These are phyloP conservation scores for Platorchestia sp. DNA, from an alignment of 1,140 invertebrate genomes.

Conservation along the genomic window DNA sequence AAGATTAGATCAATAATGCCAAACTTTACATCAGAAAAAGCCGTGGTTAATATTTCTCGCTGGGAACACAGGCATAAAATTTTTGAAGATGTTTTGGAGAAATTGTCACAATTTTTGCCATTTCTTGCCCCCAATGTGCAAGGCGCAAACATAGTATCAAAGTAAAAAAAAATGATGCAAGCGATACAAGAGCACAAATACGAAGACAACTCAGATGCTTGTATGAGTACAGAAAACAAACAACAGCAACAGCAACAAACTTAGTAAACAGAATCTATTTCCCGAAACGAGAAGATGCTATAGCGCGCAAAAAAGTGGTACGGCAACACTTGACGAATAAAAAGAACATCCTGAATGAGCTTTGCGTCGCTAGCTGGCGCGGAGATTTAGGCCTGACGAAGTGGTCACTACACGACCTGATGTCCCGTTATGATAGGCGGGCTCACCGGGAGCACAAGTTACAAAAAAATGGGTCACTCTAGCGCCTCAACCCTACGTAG, in stretches of 20 bases:
- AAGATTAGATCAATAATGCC: neutral
- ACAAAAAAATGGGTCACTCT: constrained; percentile 21
- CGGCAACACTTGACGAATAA: neutral
- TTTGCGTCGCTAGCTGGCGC: neutral
- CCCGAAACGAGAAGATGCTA: neutral
- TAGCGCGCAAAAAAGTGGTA: neutral
- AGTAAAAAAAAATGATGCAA: no score
- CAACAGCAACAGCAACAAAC: neutral
- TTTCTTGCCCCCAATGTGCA: no score
- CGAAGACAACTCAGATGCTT: neutral
- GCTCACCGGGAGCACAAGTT: neutral
- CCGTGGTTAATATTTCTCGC: neutral
- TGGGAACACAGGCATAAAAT: neutral
- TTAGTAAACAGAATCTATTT: neutral
- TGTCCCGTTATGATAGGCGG: constrained; percentile 44
- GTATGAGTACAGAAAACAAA: neutral
- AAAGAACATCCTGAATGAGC: neutral
- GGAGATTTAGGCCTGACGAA: neutral
- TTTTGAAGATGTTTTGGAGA: no score
- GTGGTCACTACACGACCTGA: neutral
- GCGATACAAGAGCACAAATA: neutral
- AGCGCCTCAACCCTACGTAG: neutral
- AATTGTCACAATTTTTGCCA: no score
- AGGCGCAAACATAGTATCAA: no score
- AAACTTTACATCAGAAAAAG: neutral